Percentiles rank a stretch among this genome's conserved stretches.
These are phyloP conservation scores for Hyaena hyaena DNA, from an alignment of 2,113 vertebrate genomes.

Conservation along the genomic window DNA sequence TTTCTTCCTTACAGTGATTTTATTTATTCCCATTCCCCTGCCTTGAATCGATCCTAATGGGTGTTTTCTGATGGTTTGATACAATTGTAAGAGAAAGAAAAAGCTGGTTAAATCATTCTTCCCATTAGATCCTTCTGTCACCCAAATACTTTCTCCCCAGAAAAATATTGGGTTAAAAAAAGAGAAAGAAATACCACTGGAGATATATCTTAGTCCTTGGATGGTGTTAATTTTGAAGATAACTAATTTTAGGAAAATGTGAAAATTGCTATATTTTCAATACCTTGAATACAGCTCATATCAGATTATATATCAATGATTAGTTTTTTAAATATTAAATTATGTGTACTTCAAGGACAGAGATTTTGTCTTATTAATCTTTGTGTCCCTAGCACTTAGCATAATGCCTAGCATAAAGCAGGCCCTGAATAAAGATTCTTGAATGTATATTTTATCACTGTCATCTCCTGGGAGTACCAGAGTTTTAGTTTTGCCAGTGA, in stretches of 20 bases:
- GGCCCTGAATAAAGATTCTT: not conserved
- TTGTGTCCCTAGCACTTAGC: not conserved
- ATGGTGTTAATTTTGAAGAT: not conserved
- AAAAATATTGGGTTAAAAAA: conserved; percentile 39
- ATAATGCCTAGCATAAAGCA: not conserved
- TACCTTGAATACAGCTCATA: not conserved
- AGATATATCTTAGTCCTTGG: not conserved
- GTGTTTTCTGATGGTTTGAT: conserved; percentile 14
- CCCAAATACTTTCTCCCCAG: not conserved
- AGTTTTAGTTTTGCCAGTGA: conserved; percentile 1
- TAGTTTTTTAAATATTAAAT: not conserved
- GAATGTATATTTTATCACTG: not conserved
- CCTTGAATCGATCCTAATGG: not conserved
- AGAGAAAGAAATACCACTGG: not conserved
- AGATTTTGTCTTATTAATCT: not conserved
- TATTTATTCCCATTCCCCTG: not conserved
- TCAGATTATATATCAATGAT: not conserved
- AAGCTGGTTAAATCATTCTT: not conserved
- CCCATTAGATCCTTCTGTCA: not conserved
- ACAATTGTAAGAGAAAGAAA: not conserved
- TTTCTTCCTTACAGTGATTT: conserved; percentile 8
- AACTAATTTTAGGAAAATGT: not conserved
- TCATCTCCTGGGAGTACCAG: not conserved
- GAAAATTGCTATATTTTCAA: conserved; percentile 26
- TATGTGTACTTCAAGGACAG: not conserved